Conservation (phyloP, 35 echinoderm and acorn worm species). For the Heliocidaris erythrogramma region DNA sequence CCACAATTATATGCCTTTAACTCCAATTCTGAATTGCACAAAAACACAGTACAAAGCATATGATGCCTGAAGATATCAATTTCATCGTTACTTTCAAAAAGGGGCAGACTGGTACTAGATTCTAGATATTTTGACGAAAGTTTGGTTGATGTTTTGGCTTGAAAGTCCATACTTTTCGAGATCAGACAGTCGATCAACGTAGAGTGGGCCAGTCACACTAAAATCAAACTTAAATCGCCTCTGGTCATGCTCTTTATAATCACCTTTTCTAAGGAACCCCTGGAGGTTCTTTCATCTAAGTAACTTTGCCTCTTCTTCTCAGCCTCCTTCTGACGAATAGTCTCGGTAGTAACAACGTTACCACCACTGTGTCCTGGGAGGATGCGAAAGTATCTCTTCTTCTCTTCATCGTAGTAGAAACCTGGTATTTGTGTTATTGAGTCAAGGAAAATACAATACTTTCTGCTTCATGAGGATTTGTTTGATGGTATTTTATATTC, state of each 20-base stretch:
- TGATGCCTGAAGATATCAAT: no score
- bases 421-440: slow-evolving; percentile 79
- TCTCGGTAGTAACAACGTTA: slow-evolving; percentile 70
- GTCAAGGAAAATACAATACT: slow-evolving; percentile 7
- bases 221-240: no score
- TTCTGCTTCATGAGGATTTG: background rate
- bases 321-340: slow-evolving; percentile 65
- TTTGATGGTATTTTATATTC: background rate
- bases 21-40: no score
- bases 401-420: slow-evolving; percentile 93
- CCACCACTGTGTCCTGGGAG: slow-evolving; percentile 68
- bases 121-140: no score
- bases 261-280: background rate
- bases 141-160: no score
- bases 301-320: slow-evolving; percentile 67
- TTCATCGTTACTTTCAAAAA: no score
- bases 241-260: background rate
- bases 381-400: slow-evolving; percentile 91
- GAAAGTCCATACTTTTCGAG: no score
- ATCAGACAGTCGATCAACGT: no score
- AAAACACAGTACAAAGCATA: no score
- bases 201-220: no score
- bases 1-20: no score
- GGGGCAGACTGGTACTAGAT: no score
- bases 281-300: slow-evolving; percentile 25